Evolutionary conservation across 2,113 vertebrate genomes (phyloP), one percentile per base, ranked within the genome.

Genomic region (Lepus americanus): DNA sequence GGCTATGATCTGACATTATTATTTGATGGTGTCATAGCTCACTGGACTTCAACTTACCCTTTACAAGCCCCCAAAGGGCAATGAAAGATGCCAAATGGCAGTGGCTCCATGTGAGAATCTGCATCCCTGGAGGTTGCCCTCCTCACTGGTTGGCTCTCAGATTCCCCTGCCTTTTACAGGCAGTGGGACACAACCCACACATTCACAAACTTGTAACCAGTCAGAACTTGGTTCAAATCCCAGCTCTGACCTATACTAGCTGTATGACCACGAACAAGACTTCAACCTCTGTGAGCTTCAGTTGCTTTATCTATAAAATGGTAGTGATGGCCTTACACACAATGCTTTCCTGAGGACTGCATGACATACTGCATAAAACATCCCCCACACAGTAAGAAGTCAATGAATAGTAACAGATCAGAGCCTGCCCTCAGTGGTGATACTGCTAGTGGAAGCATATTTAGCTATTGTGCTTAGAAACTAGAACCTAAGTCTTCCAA

Each of bases 1-100:
- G 91, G 89, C 97, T 95, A 67, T 0, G 0, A 61, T 69, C 76
- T 96, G 97, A 96, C 96, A 70, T 97, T 96, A 85, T 2, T 95
- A 95, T 97, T 97, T 97, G 96, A 95, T 94, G 89, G 33, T 0
- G 72, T 95, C 20, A 0, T 61, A 29, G 92, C 96, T 97, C 96
- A 96, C 95, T 88, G 87, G 92, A 63, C n/a, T 96, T 96, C 92
- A 90, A 20, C 76, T 96, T 87, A 94, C 72, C 78, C 74, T 98
- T 96, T 92, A 83, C 33, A 33, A 97, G 70, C 80, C 92, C 53
- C 97, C 81, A 23, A 5, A 63, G 95, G 90, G 79, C 55, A 97
- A 84, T 88, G 63, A 86, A 63, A 96, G 97, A 97, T 89, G 89
- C 82, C 92, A 92, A 90, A 90, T 64, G 59, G 53, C 91, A 94